phyloP scores from a whole-genome alignment of 35 echinoderm and acorn worm genomes.

The Heliocidaris erythrogramma region DNA sequence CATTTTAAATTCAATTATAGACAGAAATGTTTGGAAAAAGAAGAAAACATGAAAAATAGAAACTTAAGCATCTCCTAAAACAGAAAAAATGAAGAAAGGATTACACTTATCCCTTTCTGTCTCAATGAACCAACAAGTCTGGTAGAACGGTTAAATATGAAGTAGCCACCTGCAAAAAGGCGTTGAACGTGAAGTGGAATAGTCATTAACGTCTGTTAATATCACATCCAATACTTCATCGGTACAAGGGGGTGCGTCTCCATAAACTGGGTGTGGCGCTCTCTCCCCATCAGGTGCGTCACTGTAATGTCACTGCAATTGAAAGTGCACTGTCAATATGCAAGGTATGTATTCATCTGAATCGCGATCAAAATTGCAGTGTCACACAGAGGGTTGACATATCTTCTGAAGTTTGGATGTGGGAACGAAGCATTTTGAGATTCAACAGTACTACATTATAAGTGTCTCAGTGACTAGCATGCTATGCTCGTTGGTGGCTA shows the following conservation, averaged over 20 bases:
- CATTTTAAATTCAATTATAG: no score
- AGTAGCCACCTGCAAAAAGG: not conserved
- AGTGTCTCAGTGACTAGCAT: no score
- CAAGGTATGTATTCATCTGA: not conserved
- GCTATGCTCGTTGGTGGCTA: not conserved
- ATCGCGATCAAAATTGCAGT: not conserved
- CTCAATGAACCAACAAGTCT: not conserved
- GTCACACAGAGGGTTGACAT: not conserved
- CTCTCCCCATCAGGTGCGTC: not conserved
- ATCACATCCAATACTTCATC: not conserved
- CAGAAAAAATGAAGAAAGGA: not conserved
- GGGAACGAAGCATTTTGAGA: not conserved
- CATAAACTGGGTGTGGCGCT: not conserved
- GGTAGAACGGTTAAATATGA: not conserved
- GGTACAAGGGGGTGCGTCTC: not conserved
- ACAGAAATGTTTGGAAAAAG: not conserved
- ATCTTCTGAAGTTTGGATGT: not conserved
- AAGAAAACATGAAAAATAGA: not conserved
- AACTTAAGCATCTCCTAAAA: not conserved
- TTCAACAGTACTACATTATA: no score
- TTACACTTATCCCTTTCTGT: not conserved
- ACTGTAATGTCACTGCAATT: not conserved
- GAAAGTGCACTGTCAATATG: not conserved
- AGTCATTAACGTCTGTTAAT: conserved; percentile 18
- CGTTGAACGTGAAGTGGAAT: not conserved